phyloP scores from a whole-genome alignment of 2,888 invertebrate genomes.

The Eupithecia centaureata region DNA sequence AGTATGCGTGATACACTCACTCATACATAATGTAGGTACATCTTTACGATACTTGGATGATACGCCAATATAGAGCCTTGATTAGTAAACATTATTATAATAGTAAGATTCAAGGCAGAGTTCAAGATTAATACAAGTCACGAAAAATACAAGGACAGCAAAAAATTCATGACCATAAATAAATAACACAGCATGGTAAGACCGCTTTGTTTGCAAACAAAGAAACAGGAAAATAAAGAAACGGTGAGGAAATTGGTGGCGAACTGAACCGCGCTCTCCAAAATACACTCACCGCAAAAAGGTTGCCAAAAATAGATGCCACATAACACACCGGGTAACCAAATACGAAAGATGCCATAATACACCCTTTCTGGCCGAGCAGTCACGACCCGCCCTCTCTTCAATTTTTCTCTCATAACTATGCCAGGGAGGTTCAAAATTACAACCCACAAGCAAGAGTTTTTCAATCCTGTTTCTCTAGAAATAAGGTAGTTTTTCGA shows the following conservation, averaged over 20 bases:
- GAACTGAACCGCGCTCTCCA: background rate
- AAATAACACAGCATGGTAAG: background rate
- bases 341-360: conserved; percentile 31
- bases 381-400: conserved; percentile 49
- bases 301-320: conserved; percentile 18
- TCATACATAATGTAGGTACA: too few species aligned
- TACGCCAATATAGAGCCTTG: too few species aligned
- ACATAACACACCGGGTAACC: conserved; percentile 15
- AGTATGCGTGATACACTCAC: too few species aligned
- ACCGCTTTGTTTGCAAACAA: background rate
- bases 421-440: conserved; percentile 51
- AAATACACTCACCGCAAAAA: conserved; percentile 2
- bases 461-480: conserved; percentile 17
- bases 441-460: conserved; percentile 37
- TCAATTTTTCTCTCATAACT: conserved; percentile 58
- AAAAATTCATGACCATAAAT: too few species aligned
- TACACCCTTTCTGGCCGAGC: conserved; percentile 44
- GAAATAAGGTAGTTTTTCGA: conserved; percentile 29
- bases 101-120: background rate
- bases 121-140: background rate
- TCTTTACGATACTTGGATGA: too few species aligned
- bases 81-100: too few species aligned
- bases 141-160: background rate
- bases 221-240: background rate
- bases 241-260: background rate